Conservation (phyloP, 2,113 vertebrate species). For the Dicrurus megarhynchus region DNA sequence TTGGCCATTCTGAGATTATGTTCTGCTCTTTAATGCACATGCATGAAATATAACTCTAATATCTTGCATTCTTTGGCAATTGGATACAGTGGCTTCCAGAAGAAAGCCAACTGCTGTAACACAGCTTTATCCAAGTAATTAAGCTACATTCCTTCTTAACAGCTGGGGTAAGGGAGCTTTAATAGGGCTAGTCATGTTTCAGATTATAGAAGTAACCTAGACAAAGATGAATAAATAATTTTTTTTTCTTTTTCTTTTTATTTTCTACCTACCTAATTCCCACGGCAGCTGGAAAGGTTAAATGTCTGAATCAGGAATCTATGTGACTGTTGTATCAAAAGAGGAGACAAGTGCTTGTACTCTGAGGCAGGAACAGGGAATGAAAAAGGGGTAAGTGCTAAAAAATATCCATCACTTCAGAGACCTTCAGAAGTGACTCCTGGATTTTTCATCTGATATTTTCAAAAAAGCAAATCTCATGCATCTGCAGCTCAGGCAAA, state of each 20-base stretch:
- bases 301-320: neutral
- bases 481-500: neutral
- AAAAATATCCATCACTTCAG: neutral
- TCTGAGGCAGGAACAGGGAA: neutral
- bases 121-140: neutral
- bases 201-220: neutral
- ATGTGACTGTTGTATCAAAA: neutral
- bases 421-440: neutral
- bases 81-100: neutral
- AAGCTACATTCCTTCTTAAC: neutral
- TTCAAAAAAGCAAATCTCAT: neutral
- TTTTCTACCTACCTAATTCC: neutral
- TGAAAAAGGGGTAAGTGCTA: neutral
- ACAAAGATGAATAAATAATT: neutral
- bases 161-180: neutral
- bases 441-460: neutral
- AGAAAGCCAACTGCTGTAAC: slow-evolving; percentile 6
- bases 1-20: neutral
- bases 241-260: neutral
- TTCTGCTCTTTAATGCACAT: neutral
- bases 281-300: neutral
- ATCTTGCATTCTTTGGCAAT: neutral
- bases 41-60: neutral
- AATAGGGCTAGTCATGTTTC: neutral
- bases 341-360: neutral